Evolutionary conservation across 2,888 invertebrate species (phyloP), one percentile per base, ranked within the genome.

Genomic region (Conus canariensis): DNA sequence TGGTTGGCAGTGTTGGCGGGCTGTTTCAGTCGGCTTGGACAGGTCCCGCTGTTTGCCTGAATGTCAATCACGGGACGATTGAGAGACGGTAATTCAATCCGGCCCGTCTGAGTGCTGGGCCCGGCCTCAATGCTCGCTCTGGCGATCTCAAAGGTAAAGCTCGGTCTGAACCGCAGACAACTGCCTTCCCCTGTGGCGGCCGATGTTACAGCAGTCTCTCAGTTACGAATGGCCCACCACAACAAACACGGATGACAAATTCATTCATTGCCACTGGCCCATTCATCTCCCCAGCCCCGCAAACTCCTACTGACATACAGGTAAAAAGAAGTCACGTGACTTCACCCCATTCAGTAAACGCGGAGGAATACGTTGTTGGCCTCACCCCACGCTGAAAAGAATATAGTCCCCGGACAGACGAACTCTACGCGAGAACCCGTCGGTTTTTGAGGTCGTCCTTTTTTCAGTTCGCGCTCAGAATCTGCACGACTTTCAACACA

Each of bases 211-310:
- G 25, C 64, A 16, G 64, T 64, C 64, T 45, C 64, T 85, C 25
- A 59, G 59, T 30, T 64, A 19, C 64, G 85, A 3, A 85, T 60
- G 58, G 22, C 85, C 64, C 64, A 85, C 64, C 85, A 85, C 85
- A 85, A 85, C 85, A 85, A 85, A 85, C 85, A 60, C 64, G 30
- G 64, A 85, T 85, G 85, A 85, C 64, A 85, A 85, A 85, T 85
- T 85, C 85, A 85, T 85, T 85, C 85, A 85, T 85, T 85, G 85
- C 85, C 85, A 30, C 85, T 85, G 85, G 60, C 85, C 85, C 85
- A 85, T 85, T 85, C 85, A 85, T 85, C 85, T 64, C 82, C 82
- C 22, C 59, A n/a, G 59, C 60, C 85, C 25, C 85, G 85, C 85
- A 64, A 85, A 64, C 85, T 85, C 85, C 60, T 67, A 64, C 59